Conservation (phyloP, 2,113 vertebrate genomes). For the Tyrannus savana region DNA sequence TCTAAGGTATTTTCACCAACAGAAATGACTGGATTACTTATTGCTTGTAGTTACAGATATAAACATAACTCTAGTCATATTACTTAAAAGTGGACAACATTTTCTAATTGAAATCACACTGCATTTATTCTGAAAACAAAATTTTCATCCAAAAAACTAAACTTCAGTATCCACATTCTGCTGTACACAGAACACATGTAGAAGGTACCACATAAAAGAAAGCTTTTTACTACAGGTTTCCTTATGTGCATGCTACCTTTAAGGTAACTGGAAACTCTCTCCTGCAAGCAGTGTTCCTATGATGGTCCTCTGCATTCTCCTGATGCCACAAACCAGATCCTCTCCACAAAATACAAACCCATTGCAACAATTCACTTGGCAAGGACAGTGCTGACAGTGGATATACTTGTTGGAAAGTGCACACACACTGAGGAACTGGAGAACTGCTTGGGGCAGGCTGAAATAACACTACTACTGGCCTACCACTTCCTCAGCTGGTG, state of each 20-base stretch:
- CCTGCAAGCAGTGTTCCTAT: not conserved
- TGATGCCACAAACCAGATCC: not conserved
- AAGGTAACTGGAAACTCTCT: not conserved
- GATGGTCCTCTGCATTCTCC: not conserved
- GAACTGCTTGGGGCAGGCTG: not conserved
- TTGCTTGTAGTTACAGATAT: not conserved
- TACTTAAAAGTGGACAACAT: not conserved
- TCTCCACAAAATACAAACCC: not conserved
- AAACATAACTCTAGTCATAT: not conserved
- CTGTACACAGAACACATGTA: not conserved
- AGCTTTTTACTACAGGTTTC: not conserved
- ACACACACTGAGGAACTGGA: fast-evolving
- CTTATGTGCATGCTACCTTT: not conserved
- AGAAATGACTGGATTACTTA: not conserved
- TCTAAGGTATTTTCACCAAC: not conserved
- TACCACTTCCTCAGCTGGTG: not conserved
- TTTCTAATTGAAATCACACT: not conserved
- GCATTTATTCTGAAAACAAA: not conserved
- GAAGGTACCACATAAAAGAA: not conserved
- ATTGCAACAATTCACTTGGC: not conserved
- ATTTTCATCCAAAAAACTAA: not conserved
- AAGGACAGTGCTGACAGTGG: not conserved
- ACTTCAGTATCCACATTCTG: not conserved
- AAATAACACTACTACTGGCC: not conserved
- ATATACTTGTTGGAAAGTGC: fast-evolving